Evolutionary conservation across 2,113 vertebrate species (phyloP), one percentile per base, ranked within the genome.

Genomic region (Pitta sordida): DNA sequence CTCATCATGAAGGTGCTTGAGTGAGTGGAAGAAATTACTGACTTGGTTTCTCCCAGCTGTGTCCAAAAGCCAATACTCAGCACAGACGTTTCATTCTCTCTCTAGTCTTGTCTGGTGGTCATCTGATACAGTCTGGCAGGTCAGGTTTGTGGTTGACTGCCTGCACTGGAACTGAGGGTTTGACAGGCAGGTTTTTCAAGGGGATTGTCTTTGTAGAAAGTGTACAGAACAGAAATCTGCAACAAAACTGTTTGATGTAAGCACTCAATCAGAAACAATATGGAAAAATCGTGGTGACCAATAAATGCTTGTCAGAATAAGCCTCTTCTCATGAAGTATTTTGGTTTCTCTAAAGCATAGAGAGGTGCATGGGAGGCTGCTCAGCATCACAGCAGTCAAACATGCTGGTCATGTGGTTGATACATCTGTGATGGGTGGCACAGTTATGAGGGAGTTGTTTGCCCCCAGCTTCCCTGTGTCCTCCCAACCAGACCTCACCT

Each of bases 361-460:
- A 41, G 59, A 41, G 39, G 24, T 26, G 8, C 15, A 1, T 4
- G 15, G 87, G 77, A 58, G 41, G 43, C 64, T 70, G 48, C 49
- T 49, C 0, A 0, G 36, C 1, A 1, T 48, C 3, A 3, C 7
- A 30, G 68, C 5, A 79, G 26, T 48, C 39, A 13, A 34, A 34
- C 6, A 19, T 9, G 15, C 53, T 0, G 2, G 43, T 37, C 22
- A 2, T 8, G 0, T 13, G 32, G 41, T n/a, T 74, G 44, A 58
- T 0, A 0, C 4, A 7, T 10, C 27, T 5, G 30, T 0, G 1
- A 24, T 48, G 39, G n/a, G 49, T 69, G 71, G 27, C 68, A 60
- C 14, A 43, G 52, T 49, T 20, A 14, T 5, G 29, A 2, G 2
- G n/a, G 62, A 71, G 39, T 17, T 68, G 21, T 19, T 55, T 60